Evolutionary conservation across 2,113 vertebrate genomes (phyloP), one percentile per base, ranked within the genome.

Genomic region (Nestor notabilis): DNA sequence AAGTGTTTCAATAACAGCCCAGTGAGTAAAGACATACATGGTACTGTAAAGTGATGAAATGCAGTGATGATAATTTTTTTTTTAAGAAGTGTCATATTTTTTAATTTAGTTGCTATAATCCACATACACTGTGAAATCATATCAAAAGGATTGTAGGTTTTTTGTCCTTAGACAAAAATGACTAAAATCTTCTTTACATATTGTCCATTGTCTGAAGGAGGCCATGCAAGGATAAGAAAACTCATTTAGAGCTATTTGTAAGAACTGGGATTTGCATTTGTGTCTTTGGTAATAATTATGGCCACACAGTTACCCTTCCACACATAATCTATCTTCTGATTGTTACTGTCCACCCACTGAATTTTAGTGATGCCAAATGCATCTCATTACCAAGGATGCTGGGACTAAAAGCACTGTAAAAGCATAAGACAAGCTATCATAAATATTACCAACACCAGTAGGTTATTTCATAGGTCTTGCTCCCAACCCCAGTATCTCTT

Each of bases 341-440:
- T 91, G 53, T 33, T 89, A 12, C 91, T 83, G 78, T 89, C 93
- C 87, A 71, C 81, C 91, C 89, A 35, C 89, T 52, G 77, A 60
- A 91, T 71, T 63, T 49, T 5, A 89, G 46, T 9, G 33, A 19
- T 60, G 60, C 69, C 52, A 87, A 53, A 63, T 7, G 23, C 55
- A 71, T 69, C 71, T 56, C 71, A 80, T 77, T 35, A 58, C 33
- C 56, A 50, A 71, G 78, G 60, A n/a, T 2, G 3, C 60, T 33
- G 58, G 46, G 35, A 11, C 39, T 33, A 39, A 43, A 83, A 52
- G 90, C 37, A 3, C 82, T 28, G 16, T 4, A 10, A 60, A 28
- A 60, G 41, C 39, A 1, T n/a, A 35, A 65, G 41, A 37, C 58
- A 83, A 4, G 18, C 31, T 37, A 4, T 23, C 74, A n/a, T 21